Evolutionary conservation across 1,140 invertebrate species (phyloP), one percentile per base, ranked within the genome.

Genomic region (Lasioglossum baleicum): DNA sequence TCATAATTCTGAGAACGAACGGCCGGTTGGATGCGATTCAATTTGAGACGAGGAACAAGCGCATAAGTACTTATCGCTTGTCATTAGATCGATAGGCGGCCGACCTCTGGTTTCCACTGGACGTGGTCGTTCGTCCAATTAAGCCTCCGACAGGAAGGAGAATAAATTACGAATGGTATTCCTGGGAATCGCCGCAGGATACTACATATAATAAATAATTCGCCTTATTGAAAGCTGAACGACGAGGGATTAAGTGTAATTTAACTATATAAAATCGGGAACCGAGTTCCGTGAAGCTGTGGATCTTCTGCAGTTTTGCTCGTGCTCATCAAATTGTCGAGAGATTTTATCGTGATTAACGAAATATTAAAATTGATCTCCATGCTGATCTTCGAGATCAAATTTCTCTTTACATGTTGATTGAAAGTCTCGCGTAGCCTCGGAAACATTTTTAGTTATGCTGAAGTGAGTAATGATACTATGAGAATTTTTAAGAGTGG

Each of bases 101-200:
- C 73, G 73, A 75, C 73, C 73, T 75, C 51, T 75, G 35, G n/a
- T 66, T 66, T 42, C 6, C 6, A 17, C 73, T 56, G 63, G 63
- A 40, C 63, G 64, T n/a, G 63, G 56, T 75, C 65, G 63, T 63
- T 75, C 73, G 73, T 75, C 63, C 73, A 75, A 75, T 75, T 75
- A 75, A 75, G 53, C 64, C 44, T 7, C 11, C 64, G 74, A 68
- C 64, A 75, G 74, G 65, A 75, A 75, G 74, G 64, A 75, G 74
- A 68, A 75, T 75, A 68, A 75, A 75, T 75, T 75, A 68, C 74
- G 40, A 60, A 75, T 35, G 64, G 64, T 60, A 58, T 75, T 67
- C 74, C n/a, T 68, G 64, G 40, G 40, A 75, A 75, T 60, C 44
- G 53, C 51, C 26, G n/a, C 22, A 67, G 72, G 63, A 75, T 66